Evolutionary conservation across 1,140 invertebrate genomes (phyloP).

Genomic region (Leptinotarsa undecemlineata): DNA sequence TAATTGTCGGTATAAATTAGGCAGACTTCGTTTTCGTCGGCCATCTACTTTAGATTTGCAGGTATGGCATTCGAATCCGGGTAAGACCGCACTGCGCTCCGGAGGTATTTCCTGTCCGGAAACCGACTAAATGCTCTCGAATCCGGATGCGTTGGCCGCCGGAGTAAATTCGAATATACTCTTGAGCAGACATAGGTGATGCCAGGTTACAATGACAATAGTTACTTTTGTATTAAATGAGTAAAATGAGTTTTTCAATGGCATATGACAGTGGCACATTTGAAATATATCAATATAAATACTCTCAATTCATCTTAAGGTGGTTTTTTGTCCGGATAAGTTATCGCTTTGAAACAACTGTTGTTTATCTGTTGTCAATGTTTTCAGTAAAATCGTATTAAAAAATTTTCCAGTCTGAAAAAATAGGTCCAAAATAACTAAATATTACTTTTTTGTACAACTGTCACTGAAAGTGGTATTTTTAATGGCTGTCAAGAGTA

Average conservation of each 20-base stretch:
- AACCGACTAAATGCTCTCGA: conserved; percentile 49
- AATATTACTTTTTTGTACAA: too few relatives aligned
- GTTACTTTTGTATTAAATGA: background rate
- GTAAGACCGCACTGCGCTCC: conserved; percentile 40
- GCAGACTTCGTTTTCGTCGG: conserved; percentile 8
- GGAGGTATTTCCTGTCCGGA: conserved; percentile 47
- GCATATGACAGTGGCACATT: too few relatives aligned
- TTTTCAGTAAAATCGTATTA: too few relatives aligned
- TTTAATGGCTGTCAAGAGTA: too few relatives aligned
- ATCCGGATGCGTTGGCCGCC: conserved; percentile 47
- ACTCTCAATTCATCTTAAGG: too few relatives aligned
- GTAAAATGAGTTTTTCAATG: background rate
- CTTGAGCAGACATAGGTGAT: conserved; percentile 1
- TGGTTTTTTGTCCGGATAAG: too few relatives aligned
- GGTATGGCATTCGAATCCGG: conserved; percentile 40
- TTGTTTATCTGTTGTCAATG: too few relatives aligned
- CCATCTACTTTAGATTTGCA: conserved; percentile 11
- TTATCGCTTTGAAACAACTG: too few relatives aligned
- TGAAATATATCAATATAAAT: too few relatives aligned
- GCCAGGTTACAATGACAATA: background rate
- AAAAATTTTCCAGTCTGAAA: too few relatives aligned
- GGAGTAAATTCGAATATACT: conserved; percentile 49
- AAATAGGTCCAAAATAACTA: too few relatives aligned
- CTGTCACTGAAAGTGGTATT: too few relatives aligned
- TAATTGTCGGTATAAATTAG: conserved; percentile 9